Conservation (phyloP, 1,140 invertebrate genomes). For the Latrodectus geometricus region DNA sequence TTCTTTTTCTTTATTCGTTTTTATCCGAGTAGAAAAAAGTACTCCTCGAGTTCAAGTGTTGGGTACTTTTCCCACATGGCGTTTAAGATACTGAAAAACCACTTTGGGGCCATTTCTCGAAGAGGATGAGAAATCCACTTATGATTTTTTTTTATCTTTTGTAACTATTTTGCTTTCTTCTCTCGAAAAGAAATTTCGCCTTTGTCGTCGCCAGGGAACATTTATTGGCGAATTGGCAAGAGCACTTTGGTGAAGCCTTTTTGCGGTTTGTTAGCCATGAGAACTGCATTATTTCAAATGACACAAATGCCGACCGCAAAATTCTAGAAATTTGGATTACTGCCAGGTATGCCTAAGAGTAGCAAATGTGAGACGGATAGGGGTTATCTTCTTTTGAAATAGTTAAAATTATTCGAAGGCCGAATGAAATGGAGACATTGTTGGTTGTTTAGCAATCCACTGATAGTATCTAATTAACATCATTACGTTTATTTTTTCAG, state of each 20-base stretch:
- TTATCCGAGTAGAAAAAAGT: background rate
- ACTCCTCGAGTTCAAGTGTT: constrained; percentile 1
- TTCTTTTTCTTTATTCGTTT: background rate
- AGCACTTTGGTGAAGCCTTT: background rate
- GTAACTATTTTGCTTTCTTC: background rate
- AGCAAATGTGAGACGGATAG: too few relatives aligned
- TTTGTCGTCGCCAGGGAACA: too few relatives aligned
- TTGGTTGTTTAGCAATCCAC: too few relatives aligned
- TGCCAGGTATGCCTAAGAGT: too few relatives aligned
- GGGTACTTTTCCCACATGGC: constrained; percentile 10
- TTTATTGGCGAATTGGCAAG: background rate
- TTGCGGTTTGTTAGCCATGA: constrained; percentile 39
- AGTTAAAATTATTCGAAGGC: too few relatives aligned
- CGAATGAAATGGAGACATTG: too few relatives aligned
- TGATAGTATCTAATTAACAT: too few relatives aligned
- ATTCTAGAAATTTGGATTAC: too few relatives aligned
- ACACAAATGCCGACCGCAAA: too few relatives aligned
- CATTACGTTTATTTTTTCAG: too few relatives aligned
- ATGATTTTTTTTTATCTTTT: background rate
- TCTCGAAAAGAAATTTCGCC: background rate
- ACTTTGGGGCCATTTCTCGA: constrained; percentile 3
- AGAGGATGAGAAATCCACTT: constrained; percentile 28
- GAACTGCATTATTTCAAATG: background rate
- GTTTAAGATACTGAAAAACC: constrained; percentile 6
- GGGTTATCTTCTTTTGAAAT: too few relatives aligned